Evolutionary conservation across 2,113 vertebrate genomes (phyloP).

Genomic region (Phrynosoma platyrhinos): DNA sequence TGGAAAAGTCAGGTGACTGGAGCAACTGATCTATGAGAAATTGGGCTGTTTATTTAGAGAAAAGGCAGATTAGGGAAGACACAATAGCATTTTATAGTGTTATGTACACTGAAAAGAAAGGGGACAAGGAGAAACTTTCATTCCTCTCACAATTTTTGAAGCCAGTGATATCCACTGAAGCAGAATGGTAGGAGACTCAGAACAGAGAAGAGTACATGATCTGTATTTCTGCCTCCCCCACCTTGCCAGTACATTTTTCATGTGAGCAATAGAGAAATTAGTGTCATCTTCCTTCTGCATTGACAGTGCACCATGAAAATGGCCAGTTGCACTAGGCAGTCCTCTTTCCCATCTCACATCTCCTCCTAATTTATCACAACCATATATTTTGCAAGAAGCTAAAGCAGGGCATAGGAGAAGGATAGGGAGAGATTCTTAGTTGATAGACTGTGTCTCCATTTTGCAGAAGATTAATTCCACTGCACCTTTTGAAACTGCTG

Average conservation of each 20-base stretch:
- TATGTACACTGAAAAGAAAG: too few species aligned
- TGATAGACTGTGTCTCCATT: conserved; percentile 78
- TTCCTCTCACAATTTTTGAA: too few species aligned
- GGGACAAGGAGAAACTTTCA: too few species aligned
- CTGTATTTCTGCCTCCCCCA: conserved; percentile 49
- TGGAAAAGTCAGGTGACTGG: too few species aligned
- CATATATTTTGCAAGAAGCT: conserved; percentile 76
- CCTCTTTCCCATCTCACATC: conserved; percentile 67
- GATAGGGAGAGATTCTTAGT: conserved; percentile 65
- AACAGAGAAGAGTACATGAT: conserved; percentile 50
- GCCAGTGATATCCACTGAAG: background rate
- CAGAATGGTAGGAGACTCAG: conserved; percentile 32
- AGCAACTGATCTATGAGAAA: too few species aligned
- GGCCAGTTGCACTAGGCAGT: conserved; percentile 67
- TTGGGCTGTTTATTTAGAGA: too few species aligned
- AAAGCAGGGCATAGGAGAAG: conserved; percentile 52
- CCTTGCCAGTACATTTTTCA: conserved; percentile 71
- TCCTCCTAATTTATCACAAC: conserved; percentile 77
- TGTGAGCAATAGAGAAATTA: conserved; percentile 56
- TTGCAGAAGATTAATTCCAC: conserved; percentile 81
- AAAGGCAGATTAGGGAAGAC: too few species aligned
- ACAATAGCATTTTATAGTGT: too few species aligned
- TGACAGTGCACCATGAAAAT: conserved; percentile 76
- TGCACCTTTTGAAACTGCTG: conserved; percentile 84
- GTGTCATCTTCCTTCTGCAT: conserved; percentile 70